Conservation (phyloP, 2,888 invertebrate species). For the Nudaria mundana region DNA sequence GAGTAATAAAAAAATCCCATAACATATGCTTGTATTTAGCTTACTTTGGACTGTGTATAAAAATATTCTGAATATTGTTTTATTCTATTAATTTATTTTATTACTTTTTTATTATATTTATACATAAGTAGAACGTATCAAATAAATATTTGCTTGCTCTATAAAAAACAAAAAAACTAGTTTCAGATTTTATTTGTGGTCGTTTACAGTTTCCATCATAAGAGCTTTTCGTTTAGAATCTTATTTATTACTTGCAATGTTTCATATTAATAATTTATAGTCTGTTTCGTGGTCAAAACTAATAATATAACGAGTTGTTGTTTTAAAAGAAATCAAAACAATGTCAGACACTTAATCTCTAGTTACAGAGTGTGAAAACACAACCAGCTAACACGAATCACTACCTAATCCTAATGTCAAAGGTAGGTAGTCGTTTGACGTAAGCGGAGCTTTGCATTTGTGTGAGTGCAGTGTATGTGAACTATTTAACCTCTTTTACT, state of each 20-base stretch:
- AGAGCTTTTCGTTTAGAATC: conserved; percentile 1
- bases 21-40: no score
- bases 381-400: conserved; percentile 22
- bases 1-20: no score
- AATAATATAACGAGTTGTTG: conserved; percentile 43
- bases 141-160: no score
- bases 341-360: conserved; percentile 44
- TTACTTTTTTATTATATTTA: no score
- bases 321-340: conserved; percentile 52
- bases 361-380: conserved; percentile 41
- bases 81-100: no score
- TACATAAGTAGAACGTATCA: no score
- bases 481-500: no score
- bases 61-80: no score
- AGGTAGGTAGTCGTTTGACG: no score
- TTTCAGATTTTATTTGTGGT: conserved; percentile 1
- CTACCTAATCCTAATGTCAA: conserved; percentile 41
- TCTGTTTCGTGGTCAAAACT: conserved; percentile 23
- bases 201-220: conserved; percentile 3
- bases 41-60: no score
- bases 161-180: neutral
- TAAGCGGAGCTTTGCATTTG: no score
- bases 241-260: conserved; percentile 15
- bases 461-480: no score
- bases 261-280: conserved; percentile 15